Evolutionary conservation across 2,113 vertebrate species (phyloP).

Genomic region (Scomber scombrus): DNA sequence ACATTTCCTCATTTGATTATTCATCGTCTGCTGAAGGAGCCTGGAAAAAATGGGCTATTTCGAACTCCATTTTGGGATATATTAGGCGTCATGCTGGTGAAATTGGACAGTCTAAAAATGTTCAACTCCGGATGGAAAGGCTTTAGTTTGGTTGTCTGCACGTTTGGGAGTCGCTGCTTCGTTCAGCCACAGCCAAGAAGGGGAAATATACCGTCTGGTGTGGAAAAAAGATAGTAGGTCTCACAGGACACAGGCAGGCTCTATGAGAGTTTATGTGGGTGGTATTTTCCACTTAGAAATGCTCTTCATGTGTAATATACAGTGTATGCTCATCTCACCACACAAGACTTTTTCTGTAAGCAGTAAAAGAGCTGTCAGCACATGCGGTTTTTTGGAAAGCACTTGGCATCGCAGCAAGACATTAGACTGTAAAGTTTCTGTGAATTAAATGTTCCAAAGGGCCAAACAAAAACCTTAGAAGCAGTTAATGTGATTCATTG

Average conservation of each 20-base stretch:
- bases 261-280: conserved; percentile 50
- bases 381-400: conserved; percentile 17
- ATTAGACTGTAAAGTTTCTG: conserved; percentile 14
- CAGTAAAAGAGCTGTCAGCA: conserved; percentile 53
- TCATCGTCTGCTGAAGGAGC: conserved; percentile 30
- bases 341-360: conserved; percentile 52
- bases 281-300: conserved; percentile 71
- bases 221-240: conserved; percentile 65
- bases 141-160: conserved; percentile 64
- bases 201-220: conserved; percentile 68
- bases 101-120: conserved; percentile 73
- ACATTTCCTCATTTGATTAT: conserved; percentile 49
- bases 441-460: conserved; percentile 20
- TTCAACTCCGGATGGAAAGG: conserved; percentile 68
- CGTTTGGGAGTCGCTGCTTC: conserved; percentile 54
- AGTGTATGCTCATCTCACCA: conserved; percentile 27
- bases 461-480: conserved; percentile 27
- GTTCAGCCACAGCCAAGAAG: conserved; percentile 30
- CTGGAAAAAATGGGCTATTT: conserved; percentile 68
- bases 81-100: conserved; percentile 63
- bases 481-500: conserved; percentile 37
- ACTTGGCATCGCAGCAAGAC: conserved; percentile 34
- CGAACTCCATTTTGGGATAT: conserved; percentile 58
- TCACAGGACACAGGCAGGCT: conserved; percentile 51
- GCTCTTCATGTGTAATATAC: conserved; percentile 49